These are phyloP conservation scores for Rhinoraja longicauda DNA, from an alignment of 2,797 vertebrate species.

Conservation along the genomic window DNA sequence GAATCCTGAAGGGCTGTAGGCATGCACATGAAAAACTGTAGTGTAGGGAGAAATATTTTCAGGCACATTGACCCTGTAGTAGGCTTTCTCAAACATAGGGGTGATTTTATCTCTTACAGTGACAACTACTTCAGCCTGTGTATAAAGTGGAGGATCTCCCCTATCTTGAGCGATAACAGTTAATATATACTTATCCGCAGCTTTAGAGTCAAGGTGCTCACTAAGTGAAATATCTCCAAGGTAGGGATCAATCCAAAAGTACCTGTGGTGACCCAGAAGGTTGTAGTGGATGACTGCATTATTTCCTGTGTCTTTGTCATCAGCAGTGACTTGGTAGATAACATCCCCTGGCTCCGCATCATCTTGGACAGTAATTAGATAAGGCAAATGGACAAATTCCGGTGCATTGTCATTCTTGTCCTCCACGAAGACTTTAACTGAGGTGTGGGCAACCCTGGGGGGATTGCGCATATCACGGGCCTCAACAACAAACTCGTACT, in stretches of 20 bases:
- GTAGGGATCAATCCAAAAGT: slow-evolving; percentile 83
- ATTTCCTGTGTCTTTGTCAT: slow-evolving; percentile 74
- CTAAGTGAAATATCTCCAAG: slow-evolving; percentile 84
- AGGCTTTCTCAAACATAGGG: slow-evolving; percentile 84
- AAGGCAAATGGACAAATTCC: slow-evolving; percentile 77
- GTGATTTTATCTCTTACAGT: slow-evolving; percentile 86
- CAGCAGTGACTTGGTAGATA: slow-evolving; percentile 80
- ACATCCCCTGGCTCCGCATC: slow-evolving; percentile 84
- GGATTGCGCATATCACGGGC: slow-evolving; percentile 74
- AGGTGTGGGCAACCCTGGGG: slow-evolving; percentile 67
- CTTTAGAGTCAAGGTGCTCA: slow-evolving; percentile 82
- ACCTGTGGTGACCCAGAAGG: slow-evolving; percentile 74
- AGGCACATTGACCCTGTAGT: slow-evolving; percentile 81
- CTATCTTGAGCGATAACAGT: slow-evolving; percentile 73
- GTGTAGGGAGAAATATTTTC: slow-evolving; percentile 84
- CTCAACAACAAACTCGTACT: slow-evolving; percentile 72
- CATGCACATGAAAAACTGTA: slow-evolving; percentile 87
- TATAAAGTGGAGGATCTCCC: slow-evolving; percentile 64
- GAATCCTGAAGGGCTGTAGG: slow-evolving; percentile 87
- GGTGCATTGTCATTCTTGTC: slow-evolving; percentile 87
- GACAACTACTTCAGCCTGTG: slow-evolving; percentile 69
- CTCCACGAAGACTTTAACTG: slow-evolving; percentile 76
- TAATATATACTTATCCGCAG: slow-evolving; percentile 80
- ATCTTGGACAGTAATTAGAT: slow-evolving; percentile 76
- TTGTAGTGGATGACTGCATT: slow-evolving; percentile 74